Evolutionary conservation across 2,797 vertebrate genomes (phyloP), one percentile per base, ranked within the genome.

Genomic region (Takifugu ocellatus): DNA sequence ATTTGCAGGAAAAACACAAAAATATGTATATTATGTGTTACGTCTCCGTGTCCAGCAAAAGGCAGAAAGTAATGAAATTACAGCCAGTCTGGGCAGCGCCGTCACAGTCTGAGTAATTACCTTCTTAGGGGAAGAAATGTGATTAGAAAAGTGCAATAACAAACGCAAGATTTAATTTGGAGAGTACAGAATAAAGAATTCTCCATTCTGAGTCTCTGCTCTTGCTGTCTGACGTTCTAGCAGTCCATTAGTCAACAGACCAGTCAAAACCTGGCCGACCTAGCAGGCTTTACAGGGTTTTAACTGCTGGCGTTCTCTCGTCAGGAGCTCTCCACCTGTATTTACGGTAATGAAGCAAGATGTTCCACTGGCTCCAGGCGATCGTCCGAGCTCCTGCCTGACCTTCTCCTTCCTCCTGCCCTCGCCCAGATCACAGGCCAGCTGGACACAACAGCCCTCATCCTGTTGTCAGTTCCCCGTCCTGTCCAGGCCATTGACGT

Each of bases 71-170:
- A 77, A 85, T 81, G 53, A 57, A 81, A 83, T 87, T 78, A 74
- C 70, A 56, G 60, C 55, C 56, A 60, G 43, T 81, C 62, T 66
- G 17, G 50, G 78, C 67, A 70, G 60, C 68, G 60, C 63, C 48
- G 59, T 75, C 55, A 56, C 71, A 72, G 77, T 63, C 66, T 63
- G 46, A 71, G 73, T 82, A 78, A 86, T 87, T 84, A 84, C 78
- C 70, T 50, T 79, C 81, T 86, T 78, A 67, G 84, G 72, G 61
- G 61, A 54, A 44, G 61, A 56, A 67, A 85, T 86, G 72, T 71
- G 80, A 89, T 89, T 85, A 84, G 33, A 66, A 62, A 76, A 82
- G 72, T 70, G 74, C 74, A 70, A 54, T 46, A 55, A 60, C 51
- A 78, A 72, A 70, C 59, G 84, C 73, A 79, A 74, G 14, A 72